phyloP scores from a whole-genome alignment of 1,140 invertebrate genomes.

The Brachionus rotundiformis region DNA sequence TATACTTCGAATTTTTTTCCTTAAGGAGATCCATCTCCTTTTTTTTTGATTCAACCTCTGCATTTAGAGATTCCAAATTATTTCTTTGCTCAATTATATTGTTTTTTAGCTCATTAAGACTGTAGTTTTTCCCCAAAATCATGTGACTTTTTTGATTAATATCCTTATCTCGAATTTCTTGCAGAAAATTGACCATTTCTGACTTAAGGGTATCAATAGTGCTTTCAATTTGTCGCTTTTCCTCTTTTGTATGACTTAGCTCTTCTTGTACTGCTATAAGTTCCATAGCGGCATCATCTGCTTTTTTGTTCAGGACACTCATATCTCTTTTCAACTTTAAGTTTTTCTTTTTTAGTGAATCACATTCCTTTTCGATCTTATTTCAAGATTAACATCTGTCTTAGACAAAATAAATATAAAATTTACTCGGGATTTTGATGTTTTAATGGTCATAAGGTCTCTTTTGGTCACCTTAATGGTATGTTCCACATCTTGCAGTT shows the following conservation, averaged over 20 bases:
- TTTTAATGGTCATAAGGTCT: background rate
- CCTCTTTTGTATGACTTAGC: background rate
- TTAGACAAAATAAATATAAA: background rate
- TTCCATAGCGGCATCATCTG: slow-evolving; percentile 26
- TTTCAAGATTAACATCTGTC: background rate
- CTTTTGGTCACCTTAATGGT: background rate
- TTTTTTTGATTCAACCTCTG: slow-evolving; percentile 23
- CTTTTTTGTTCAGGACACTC: slow-evolving; percentile 39
- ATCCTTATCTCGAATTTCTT: slow-evolving; percentile 35
- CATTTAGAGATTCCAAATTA: background rate
- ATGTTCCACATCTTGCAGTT: background rate
- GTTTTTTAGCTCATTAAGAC: slow-evolving; percentile 1
- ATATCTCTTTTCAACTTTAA: slow-evolving; percentile 20
- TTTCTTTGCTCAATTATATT: slow-evolving; percentile 26
- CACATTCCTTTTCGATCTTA: slow-evolving; percentile 11
- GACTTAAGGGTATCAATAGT: background rate
- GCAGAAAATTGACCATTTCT: slow-evolving; percentile 47
- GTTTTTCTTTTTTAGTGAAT: slow-evolving; percentile 19
- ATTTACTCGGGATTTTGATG: background rate
- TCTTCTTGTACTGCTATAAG: slow-evolving; percentile 28
- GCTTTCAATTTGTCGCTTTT: slow-evolving; percentile 2
- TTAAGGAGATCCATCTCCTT: slow-evolving; percentile 28
- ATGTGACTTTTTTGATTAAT: slow-evolving; percentile 11
- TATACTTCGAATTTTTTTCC: slow-evolving; percentile 36
- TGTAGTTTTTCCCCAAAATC: background rate